Evolutionary conservation across 2,113 vertebrate genomes (phyloP).

Genomic region (Rhombomys opimus): DNA sequence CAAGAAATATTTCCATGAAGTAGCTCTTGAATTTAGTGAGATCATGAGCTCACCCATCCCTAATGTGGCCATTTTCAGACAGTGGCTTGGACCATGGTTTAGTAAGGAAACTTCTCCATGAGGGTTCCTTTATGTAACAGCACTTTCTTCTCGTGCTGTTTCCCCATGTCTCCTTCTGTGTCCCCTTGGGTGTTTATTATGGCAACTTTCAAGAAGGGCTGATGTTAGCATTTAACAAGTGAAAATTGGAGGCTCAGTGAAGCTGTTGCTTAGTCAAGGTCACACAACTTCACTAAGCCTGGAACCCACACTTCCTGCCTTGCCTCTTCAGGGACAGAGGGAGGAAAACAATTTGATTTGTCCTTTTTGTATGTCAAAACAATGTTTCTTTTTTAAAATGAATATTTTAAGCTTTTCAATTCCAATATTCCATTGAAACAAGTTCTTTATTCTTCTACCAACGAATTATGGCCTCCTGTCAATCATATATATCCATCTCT

Average conservation of each 20-base stretch:
- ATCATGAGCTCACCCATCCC: neutral
- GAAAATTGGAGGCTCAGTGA: neutral
- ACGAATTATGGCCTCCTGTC: conserved; percentile 71
- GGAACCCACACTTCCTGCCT: conserved; percentile 56
- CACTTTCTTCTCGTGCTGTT: neutral
- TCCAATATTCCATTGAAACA: conserved; percentile 72
- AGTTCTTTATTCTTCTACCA: conserved; percentile 75
- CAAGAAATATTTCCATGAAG: conserved; percentile 4
- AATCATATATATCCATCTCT: conserved; percentile 55
- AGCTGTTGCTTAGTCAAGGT: conserved; percentile 53
- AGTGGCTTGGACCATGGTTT: neutral
- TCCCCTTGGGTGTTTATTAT: neutral
- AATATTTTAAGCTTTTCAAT: conserved; percentile 81
- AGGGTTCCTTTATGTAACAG: conserved; percentile 11
- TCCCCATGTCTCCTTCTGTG: neutral
- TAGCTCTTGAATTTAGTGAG: neutral
- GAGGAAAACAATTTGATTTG: conserved; percentile 77
- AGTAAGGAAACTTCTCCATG: neutral
- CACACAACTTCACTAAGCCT: conserved; percentile 36
- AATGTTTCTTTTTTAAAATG: conserved; percentile 76
- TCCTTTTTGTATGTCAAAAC: conserved; percentile 76
- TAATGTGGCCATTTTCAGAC: neutral
- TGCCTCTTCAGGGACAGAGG: conserved; percentile 57
- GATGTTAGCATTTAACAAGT: neutral
- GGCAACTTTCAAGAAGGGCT: neutral